Conservation (phyloP, 2,797 vertebrate species). For the Crocodylus rhombifer region DNA sequence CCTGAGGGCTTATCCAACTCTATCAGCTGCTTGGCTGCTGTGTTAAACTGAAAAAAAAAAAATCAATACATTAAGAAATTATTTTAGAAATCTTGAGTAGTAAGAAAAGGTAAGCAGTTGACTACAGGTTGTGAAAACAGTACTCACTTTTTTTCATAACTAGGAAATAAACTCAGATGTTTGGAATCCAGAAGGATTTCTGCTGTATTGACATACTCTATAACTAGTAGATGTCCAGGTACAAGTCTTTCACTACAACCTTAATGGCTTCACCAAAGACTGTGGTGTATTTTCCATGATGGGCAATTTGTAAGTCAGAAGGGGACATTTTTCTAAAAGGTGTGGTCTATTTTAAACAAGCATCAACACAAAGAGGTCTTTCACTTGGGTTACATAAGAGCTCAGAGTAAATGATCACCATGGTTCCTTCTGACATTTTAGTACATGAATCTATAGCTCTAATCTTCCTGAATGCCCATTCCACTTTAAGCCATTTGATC, state of each 20-base stretch:
- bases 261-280: not conserved
- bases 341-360: not conserved
- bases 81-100: not conserved
- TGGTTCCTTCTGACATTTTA: not conserved
- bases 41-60: slow-evolving; percentile 89
- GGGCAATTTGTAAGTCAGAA: not conserved
- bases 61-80: not conserved
- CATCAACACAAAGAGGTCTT: not conserved
- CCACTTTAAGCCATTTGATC: not conserved
- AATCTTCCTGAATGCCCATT: not conserved
- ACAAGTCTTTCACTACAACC: not conserved
- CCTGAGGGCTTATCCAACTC: slow-evolving; percentile 94
- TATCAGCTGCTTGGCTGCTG: slow-evolving; percentile 94
- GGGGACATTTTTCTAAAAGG: not conserved
- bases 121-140: not conserved
- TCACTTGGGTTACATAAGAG: not conserved
- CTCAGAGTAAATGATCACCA: not conserved
- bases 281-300: not conserved
- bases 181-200: not conserved
- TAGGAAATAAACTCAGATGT: not conserved
- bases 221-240: not conserved
- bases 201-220: not conserved
- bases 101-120: not conserved
- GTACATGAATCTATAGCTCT: not conserved
- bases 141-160: not conserved